A percentile compares a stretch with the other conserved stretches of the same genome.
Conservation (phyloP, 1,140 invertebrate species). For the Zaprionus vittiger region DNA sequence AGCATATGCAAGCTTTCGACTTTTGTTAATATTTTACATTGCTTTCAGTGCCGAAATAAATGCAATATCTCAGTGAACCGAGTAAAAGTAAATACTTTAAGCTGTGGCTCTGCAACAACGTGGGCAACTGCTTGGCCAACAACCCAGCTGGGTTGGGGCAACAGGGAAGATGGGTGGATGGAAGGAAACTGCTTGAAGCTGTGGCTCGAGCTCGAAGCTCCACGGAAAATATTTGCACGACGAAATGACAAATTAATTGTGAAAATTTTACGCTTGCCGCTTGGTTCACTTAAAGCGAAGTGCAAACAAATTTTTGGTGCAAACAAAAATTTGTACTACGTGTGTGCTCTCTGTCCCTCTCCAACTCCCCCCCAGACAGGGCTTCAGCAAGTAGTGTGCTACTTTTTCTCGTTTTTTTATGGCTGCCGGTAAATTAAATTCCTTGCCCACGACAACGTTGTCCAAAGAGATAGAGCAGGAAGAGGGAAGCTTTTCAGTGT, state of each 20-base stretch:
- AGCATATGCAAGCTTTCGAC: slow-evolving; percentile 58
- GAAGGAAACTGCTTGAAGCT: slow-evolving; percentile 4
- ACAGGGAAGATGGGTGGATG: slow-evolving; percentile 1
- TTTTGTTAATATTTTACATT: slow-evolving; percentile 52
- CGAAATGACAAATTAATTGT: slow-evolving; percentile 70
- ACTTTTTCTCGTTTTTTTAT: slow-evolving; percentile 9
- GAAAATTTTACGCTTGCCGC: slow-evolving; percentile 41
- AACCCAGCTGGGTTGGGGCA: too few relatives aligned
- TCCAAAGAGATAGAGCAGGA: not conserved
- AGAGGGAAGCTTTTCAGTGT: not conserved
- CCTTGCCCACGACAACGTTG: slow-evolving; percentile 37
- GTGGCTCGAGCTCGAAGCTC: not conserved
- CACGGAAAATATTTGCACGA: slow-evolving; percentile 40
- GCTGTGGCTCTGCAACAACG: slow-evolving; percentile 4
- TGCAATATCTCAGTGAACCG: slow-evolving; percentile 25
- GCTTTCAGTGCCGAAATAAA: slow-evolving; percentile 27
- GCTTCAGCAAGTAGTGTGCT: not conserved
- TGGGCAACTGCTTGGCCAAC: not conserved
- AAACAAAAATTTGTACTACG: slow-evolving; percentile 43
- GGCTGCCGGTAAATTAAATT: slow-evolving; percentile 71
- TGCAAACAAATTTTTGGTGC: slow-evolving; percentile 60
- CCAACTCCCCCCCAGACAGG: not conserved
- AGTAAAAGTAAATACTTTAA: slow-evolving; percentile 30
- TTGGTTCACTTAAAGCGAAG: slow-evolving; percentile 39
- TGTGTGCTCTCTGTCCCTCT: slow-evolving; percentile 32